Evolutionary conservation across 2,113 vertebrate genomes (phyloP), one percentile per base, ranked within the genome.

Genomic region (Myotis lucifugus): DNA sequence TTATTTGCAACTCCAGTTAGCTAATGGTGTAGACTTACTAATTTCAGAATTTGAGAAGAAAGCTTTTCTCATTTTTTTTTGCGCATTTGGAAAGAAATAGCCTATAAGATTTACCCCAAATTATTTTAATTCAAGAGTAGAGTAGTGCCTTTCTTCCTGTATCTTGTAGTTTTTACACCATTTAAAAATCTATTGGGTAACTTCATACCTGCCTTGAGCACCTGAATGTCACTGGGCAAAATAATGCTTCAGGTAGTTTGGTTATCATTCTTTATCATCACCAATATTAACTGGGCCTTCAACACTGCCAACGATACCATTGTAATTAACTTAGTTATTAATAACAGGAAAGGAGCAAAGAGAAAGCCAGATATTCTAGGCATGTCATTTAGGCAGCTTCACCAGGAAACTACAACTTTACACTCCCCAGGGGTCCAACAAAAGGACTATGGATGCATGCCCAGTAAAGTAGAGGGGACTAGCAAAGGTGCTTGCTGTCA

Each of bases 1-100:
- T 82, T 42, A 59, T 59, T 73, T 93, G n/a, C 54, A 92, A 52
- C 67, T 79, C n/a, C 18, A 67, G 18, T 79, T 85, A 90, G 46
- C 34, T 92, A 79, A 88, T 59, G 37, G 48, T 29, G 11, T 12
- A 94, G 34, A 72, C 40, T 85, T 70, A 48, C 25, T 42, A 29
- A 73, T 77, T 90, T 93, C 74, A 81, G 19, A 76, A 29, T 91
- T 95, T 91, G 66, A 90, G 82, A 90, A 92, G 42, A 84, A 64
- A 78, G 8, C 1, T 27, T 79, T 69, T 93, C 61, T 93, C 29
- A 23, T 42, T 32, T 73, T 69, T 29, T 73, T 82, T 88, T 88
- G 48, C 2, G 59, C 81, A 52, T 87, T 66, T 92, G 48, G 27
- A 72, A 25, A 18, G 18, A 91, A 95, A 69, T 21, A 66, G 10